A percentile compares a stretch with the other conserved stretches of the same genome.
Evolutionary conservation across 2,797 vertebrate genomes (phyloP).

Genomic region (Cheracebus regulus): DNA sequence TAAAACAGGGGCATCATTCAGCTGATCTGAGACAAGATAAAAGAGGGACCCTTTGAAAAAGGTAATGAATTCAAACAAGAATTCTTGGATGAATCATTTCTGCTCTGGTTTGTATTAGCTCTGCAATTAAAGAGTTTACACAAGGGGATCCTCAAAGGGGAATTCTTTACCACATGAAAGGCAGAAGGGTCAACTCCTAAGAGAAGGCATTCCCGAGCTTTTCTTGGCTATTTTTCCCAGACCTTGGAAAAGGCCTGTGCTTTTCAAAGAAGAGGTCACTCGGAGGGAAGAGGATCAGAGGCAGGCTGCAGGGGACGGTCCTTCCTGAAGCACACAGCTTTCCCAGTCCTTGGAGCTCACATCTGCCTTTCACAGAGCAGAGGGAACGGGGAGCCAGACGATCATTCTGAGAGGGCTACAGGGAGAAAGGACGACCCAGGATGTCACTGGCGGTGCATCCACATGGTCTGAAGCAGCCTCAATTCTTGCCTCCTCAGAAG

Average conservation of each 20-base stretch:
- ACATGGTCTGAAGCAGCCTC: too few species aligned
- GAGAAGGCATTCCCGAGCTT: slow-evolving; percentile 58
- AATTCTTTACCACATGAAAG: slow-evolving; percentile 70
- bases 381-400: rapidly evolving
- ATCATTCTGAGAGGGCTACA: rapidly evolving
- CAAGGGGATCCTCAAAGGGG: neutral
- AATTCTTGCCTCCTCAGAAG: too few species aligned
- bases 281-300: slow-evolving; percentile 32
- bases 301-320: slow-evolving; percentile 23
- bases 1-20: neutral
- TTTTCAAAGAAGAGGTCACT: slow-evolving; percentile 63
- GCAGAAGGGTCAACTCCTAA: slow-evolving; percentile 56
- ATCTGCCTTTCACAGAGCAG: neutral
- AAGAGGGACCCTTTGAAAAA: neutral
- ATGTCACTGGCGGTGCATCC: too few species aligned
- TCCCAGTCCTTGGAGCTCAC: neutral
- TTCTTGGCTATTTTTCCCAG: slow-evolving; percentile 69
- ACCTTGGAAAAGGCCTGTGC: neutral
- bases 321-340: slow-evolving; percentile 44
- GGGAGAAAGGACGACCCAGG: rapidly evolving
- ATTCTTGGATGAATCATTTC: slow-evolving; percentile 33
- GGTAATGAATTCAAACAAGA: slow-evolving; percentile 1
- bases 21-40: slow-evolving; percentile 55
- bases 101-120: slow-evolving; percentile 62
- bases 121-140: slow-evolving; percentile 65